These are phyloP conservation scores for Myotis brandtii DNA, from an alignment of 2,113 vertebrate species.

Conservation along the genomic window DNA sequence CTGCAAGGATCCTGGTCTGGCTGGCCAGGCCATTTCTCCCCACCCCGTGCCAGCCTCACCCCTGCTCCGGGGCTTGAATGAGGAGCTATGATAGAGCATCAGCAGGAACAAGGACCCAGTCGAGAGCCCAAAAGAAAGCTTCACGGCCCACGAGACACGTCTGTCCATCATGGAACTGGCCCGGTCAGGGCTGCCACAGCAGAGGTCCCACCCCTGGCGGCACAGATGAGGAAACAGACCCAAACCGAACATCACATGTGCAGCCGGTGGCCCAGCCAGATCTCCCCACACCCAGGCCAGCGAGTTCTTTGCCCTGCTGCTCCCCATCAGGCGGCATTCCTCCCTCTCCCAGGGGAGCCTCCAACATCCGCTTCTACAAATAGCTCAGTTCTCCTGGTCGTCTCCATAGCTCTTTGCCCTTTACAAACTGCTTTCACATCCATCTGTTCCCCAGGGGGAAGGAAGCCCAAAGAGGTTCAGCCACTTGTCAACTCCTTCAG, in stretches of 20 bases:
- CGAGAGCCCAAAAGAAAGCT: neutral
- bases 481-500: neutral
- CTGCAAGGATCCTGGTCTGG: neutral
- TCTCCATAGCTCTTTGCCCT: conserved; percentile 7
- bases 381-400: neutral
- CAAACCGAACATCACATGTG: neutral
- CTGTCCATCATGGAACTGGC: neutral
- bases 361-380: conserved; percentile 27
- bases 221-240: neutral
- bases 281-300: neutral
- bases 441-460: neutral
- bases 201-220: neutral
- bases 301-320: neutral
- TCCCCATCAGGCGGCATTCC: conserved; percentile 12
- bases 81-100: neutral
- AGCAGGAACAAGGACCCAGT: neutral
- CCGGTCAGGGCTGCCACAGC: neutral
- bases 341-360: conserved; percentile 43
- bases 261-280: neutral
- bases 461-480: neutral
- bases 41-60: neutral
- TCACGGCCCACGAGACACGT: neutral
- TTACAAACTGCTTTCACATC: neutral
- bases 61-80: neutral
- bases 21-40: neutral